Evolutionary conservation across 2,888 invertebrate genomes (phyloP).

Genomic region (Pocota personata): DNA sequence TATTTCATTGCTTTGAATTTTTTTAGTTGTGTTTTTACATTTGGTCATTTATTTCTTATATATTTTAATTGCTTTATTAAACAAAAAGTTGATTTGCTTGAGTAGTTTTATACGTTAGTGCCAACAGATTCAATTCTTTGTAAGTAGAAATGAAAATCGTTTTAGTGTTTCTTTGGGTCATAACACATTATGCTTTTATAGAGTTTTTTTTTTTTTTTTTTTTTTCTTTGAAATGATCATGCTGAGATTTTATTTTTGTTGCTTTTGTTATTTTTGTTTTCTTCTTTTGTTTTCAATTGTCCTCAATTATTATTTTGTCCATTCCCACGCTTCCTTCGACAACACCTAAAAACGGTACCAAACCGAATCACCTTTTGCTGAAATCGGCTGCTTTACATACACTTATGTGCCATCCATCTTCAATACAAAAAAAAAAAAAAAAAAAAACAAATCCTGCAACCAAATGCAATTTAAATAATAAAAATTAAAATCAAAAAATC

Average conservation of each 20-base stretch:
- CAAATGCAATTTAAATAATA: slow-evolving; percentile 59
- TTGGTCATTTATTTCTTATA: neutral
- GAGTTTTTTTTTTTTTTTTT: neutral
- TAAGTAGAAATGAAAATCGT: slow-evolving; percentile 25
- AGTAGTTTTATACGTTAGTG: slow-evolving; percentile 17
- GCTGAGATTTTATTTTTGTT: slow-evolving; percentile 12
- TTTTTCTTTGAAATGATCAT: neutral
- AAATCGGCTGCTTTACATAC: slow-evolving; percentile 64
- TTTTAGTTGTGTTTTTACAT: neutral
- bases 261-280: slow-evolving; percentile 64
- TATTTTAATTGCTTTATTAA: slow-evolving; percentile 39
- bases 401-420: slow-evolving; percentile 60
- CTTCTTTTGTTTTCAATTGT: slow-evolving; percentile 57
- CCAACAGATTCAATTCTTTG: slow-evolving; percentile 2
- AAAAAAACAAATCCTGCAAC: slow-evolving; percentile 53
- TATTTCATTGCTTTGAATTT: slow-evolving; percentile 20
- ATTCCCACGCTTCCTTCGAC: slow-evolving; percentile 64
- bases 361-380: slow-evolving; percentile 66
- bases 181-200: slow-evolving; percentile 12
- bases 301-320: slow-evolving; percentile 61
- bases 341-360: slow-evolving; percentile 49
- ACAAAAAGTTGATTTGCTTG: slow-evolving; percentile 25
- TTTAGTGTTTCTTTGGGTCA: slow-evolving; percentile 5
- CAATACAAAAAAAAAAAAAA: slow-evolving; percentile 61
- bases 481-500: slow-evolving; percentile 54